A percentile compares a stretch with the other conserved stretches of the same genome.
phyloP scores from a whole-genome alignment of 2,797 vertebrate species.

The Rhincodon typus region DNA sequence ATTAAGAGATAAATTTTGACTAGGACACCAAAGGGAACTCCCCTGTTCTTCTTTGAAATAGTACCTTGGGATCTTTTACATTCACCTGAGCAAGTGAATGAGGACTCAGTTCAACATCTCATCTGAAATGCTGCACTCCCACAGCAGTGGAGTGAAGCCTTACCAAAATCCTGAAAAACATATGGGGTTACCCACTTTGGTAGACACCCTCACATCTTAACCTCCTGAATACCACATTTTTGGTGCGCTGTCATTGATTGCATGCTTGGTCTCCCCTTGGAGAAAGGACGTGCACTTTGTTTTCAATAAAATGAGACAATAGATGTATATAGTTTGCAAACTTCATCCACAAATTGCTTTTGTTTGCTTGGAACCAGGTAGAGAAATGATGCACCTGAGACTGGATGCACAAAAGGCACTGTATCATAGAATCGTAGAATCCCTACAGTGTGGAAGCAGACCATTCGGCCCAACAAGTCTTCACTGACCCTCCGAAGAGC shows the following conservation, averaged over 20 bases:
- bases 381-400: neutral
- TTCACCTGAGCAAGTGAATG: no score
- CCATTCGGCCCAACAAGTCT: no score
- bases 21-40: no score
- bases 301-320: neutral
- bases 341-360: neutral
- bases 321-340: neutral
- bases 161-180: neutral
- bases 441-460: no score
- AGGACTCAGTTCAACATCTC: no score
- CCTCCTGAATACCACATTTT: neutral
- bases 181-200: neutral
- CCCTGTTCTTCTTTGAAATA: no score
- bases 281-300: neutral
- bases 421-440: neutral
- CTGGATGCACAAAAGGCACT: neutral
- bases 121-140: no score
- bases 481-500: no score
- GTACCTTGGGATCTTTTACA: no score
- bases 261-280: neutral
- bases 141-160: no score
- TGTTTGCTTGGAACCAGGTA: neutral
- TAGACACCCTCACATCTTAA: neutral
- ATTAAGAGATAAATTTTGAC: no score
- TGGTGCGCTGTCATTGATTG: neutral